A percentile compares a stretch with the other conserved stretches of the same genome.
phyloP scores from a whole-genome alignment of 2,888 invertebrate genomes.

The Eupithecia subfuscata region DNA sequence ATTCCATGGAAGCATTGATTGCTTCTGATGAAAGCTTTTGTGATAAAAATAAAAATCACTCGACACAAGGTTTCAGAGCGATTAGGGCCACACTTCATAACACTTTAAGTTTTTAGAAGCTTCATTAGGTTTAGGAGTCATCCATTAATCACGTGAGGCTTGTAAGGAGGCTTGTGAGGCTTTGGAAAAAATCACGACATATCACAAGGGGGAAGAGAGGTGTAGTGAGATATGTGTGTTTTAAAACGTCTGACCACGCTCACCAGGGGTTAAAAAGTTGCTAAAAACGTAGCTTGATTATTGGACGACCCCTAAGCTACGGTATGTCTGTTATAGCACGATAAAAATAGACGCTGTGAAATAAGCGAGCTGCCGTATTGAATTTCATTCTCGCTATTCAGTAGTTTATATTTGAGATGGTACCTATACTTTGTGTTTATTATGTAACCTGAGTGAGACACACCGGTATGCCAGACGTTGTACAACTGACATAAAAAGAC shows the following conservation, averaged over 20 bases:
- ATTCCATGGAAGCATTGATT: background rate
- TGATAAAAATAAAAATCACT: background rate
- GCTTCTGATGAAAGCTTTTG: background rate
- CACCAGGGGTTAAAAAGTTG: too few species aligned
- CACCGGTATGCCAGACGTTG: constrained; percentile 17
- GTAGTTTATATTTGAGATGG: constrained; percentile 37
- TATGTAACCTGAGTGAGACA: constrained; percentile 20
- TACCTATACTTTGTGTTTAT: constrained; percentile 22
- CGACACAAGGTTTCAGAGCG: background rate
- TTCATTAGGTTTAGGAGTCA: background rate
- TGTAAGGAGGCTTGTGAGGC: too few species aligned
- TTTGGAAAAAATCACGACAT: too few species aligned
- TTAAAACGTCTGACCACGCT: too few species aligned
- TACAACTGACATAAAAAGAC: constrained; percentile 22
- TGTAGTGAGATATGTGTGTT: too few species aligned
- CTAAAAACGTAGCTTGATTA: too few species aligned
- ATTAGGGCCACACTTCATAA: background rate
- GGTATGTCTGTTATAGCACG: background rate
- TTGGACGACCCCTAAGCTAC: too few species aligned
- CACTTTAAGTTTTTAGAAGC: background rate
- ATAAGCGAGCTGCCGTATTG: constrained; percentile 30
- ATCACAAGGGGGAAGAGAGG: too few species aligned
- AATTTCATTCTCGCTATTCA: constrained; percentile 42
- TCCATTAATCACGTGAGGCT: too few species aligned
- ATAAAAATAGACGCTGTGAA: constrained; percentile 10